Base-by-base conservation (phyloP, 2,113 vertebrate genomes). In the Lynx canadensis region DNA sequence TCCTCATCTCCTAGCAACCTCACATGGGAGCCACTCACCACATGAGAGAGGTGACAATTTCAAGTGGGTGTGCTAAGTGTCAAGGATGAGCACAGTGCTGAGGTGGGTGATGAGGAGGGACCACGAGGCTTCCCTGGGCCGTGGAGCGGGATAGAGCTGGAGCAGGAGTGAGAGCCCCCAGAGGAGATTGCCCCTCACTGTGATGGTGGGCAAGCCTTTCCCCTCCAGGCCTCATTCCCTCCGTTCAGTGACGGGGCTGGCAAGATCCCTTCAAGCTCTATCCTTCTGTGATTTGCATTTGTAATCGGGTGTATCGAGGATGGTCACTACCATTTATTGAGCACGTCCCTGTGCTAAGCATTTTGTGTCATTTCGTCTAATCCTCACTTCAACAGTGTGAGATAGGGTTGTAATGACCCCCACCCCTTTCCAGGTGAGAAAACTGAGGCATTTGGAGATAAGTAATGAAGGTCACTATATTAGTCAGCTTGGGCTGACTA, bases 1-100 rank as follows among this genome's bases (percentile, higher is more conserved):
- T 78, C 27, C 31, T 36, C 45, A 91, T 98, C 89, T 95, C 96
- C 94, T 97, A 98, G 96, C 97, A 97, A 82, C 96, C 11, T 97
- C 80, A 84, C 71, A 50, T 5, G 41, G 92, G 66, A 94, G 69
- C 79, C 55, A 27, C 68, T 93, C 52, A 63, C 73, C 74, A 19
- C 1, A 0, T 27, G 83, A 95, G 50, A 85, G 63, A 92, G 92
- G 83, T 92, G 93, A 79, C 79, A 79, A 15, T 91, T 90, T 86
- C 19, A 82, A 86, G 78, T 76, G 96, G 60, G 41, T 19, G 41
- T 94, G 78, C 50, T 78, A 33, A 84, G 45, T 36, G 41, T 73
- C 81, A 91, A 33, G 19, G 33, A 60, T 63, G 38, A 63, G 60
- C 29, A 3, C 31, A 45, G 21, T 3, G 41, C 69, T 73, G 88